Conservation (phyloP, 2,888 invertebrate genomes). For the Beris morrisii region DNA sequence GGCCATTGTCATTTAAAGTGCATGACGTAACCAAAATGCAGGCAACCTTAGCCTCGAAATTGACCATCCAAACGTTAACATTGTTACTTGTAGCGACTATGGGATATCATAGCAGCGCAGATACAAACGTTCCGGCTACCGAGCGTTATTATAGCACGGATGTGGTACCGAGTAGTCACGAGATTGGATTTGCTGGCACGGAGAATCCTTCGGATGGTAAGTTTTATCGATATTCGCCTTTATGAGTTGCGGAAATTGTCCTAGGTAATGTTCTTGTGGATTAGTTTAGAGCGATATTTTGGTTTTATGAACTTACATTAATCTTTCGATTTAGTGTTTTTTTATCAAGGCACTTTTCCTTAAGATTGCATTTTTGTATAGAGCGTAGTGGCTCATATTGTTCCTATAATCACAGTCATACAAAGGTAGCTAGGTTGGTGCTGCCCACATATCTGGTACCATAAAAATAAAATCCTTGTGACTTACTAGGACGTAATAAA, state of each 20-base stretch:
- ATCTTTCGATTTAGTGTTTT: too few relatives aligned
- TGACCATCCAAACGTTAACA: slow-evolving; percentile 27
- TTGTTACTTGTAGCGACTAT: slow-evolving; percentile 21
- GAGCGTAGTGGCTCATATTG: neutral
- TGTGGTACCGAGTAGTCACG: neutral
- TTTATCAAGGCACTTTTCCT: too few relatives aligned
- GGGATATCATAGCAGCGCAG: slow-evolving; percentile 19
- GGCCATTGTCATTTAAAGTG: slow-evolving; percentile 7
- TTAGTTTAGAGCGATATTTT: neutral
- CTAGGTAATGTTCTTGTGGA: too few relatives aligned
- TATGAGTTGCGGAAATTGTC: too few relatives aligned
- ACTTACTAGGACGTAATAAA: too few relatives aligned
- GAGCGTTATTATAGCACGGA: slow-evolving; percentile 7
- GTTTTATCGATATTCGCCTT: neutral
- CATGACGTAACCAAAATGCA: slow-evolving; percentile 14
- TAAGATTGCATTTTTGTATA: neutral
- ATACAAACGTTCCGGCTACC: neutral
- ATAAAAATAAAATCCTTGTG: too few relatives aligned
- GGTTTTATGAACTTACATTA: too few relatives aligned
- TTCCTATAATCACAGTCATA: too few relatives aligned
- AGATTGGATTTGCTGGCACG: slow-evolving; percentile 12
- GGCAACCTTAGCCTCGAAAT: slow-evolving; percentile 14
- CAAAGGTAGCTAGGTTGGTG: too few relatives aligned
- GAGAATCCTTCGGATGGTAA: slow-evolving; percentile 23
- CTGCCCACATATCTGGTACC: too few relatives aligned